phyloP scores from a whole-genome alignment of 2,888 invertebrate species.

The Cataglyphis rosenhaueri region DNA sequence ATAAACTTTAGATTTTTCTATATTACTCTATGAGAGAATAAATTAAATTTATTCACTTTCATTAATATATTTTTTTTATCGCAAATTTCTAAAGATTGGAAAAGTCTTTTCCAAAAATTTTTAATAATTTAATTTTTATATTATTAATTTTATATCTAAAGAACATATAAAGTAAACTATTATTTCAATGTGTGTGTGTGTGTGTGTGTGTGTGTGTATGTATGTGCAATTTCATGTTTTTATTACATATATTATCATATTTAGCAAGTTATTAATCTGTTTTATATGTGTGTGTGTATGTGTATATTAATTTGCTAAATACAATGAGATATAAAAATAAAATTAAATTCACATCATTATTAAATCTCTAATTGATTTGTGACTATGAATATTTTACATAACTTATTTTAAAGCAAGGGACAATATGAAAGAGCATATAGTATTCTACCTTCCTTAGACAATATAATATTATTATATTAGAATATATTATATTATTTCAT shows the following conservation, averaged over 20 bases:
- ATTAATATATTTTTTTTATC: constrained; percentile 48
- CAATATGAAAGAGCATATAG: constrained; percentile 62
- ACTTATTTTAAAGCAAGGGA: constrained; percentile 63
- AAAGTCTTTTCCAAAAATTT: constrained; percentile 53
- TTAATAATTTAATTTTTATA: constrained; percentile 55
- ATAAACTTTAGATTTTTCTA: constrained; percentile 31
- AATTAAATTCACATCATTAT: constrained; percentile 58
- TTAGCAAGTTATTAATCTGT: not conserved
- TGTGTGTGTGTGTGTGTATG: constrained; percentile 32
- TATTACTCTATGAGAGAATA: constrained; percentile 19
- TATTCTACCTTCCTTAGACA: constrained; percentile 57
- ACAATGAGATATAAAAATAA: constrained; percentile 55
- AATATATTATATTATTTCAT: constrained; percentile 59
- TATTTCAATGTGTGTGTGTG: constrained; percentile 52
- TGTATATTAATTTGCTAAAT: constrained; percentile 50
- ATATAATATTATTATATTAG: constrained; percentile 60
- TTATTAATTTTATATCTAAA: constrained; percentile 47
- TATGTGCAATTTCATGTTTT: not conserved
- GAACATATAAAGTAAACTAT: constrained; percentile 55
- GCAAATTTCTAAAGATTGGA: constrained; percentile 39
- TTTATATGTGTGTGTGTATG: not conserved
- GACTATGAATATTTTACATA: constrained; percentile 48
- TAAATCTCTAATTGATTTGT: constrained; percentile 54
- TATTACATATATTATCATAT: not conserved
- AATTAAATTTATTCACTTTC: constrained; percentile 32